Base-by-base conservation (phyloP, 2,797 vertebrate species). In the Malurus leucopterus region DNA sequence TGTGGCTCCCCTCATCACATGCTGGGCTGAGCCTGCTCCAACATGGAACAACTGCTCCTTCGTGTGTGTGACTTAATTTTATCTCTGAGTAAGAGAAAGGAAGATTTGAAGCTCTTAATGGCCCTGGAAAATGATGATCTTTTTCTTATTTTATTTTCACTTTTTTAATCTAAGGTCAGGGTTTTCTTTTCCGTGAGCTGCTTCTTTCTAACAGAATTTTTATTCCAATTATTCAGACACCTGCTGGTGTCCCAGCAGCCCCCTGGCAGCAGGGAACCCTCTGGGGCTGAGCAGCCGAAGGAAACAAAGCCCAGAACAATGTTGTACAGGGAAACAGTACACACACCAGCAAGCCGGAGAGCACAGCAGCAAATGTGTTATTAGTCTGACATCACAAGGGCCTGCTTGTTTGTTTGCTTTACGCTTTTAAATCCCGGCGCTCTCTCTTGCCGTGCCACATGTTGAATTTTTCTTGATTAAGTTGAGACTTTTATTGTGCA, bases 141-240 rank as follows among this genome's bases (percentile, higher is more conserved):
- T 53, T 38, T 85, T 38, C 47, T 24, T 23, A 17, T n/a, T 51
- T 80, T 73, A 47, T 68, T 75, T 72, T 46, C 5, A 38, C 14
- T 58, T 86, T 93, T 93, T 84, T 14, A 81, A 91, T 88, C 50
- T 92, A 62, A 89, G 83, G 88, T 63, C 40, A 64, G 16, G 32
- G 18, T 50, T 90, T 94, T 94, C 61, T 80, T 93, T 89, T 94
- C 74, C 78, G 24, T 51, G 64, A 94, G 75, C 73, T 27, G 50
- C 76, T 93, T 83, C 78, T 78, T 74, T 84, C 79, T 88, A 47
- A 86, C 91, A 93, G 74, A 93, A 73, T 84, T 94, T 92, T 88
- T 36, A 86, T 95, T 95, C 92, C 92, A 95, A 96, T 95, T 95
- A 95, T 95, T 95, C 91, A 96, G 94, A 92, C 88, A 95, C 95